These are phyloP conservation scores for Cheilosia variabilis DNA, from an alignment of 2,888 invertebrate species.

Conservation along the genomic window DNA sequence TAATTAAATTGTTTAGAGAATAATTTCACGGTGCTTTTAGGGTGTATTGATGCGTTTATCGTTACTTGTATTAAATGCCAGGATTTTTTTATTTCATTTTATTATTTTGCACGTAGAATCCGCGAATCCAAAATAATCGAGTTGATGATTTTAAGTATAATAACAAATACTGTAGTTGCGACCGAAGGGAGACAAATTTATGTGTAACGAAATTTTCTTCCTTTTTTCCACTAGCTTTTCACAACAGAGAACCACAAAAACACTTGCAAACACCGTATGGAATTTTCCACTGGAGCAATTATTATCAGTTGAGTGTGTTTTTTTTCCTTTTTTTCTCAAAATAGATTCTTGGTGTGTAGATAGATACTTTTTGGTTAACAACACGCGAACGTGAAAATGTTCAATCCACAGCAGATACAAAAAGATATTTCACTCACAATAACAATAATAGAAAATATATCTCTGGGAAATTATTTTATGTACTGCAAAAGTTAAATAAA, in stretches of 20 bases:
- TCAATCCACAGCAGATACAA: background rate
- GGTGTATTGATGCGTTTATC: background rate
- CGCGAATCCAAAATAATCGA: slow-evolving; percentile 38
- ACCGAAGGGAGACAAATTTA: slow-evolving; percentile 29
- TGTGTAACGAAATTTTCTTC: background rate
- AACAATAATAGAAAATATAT: background rate
- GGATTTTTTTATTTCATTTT: background rate
- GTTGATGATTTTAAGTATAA: background rate
- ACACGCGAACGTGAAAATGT: slow-evolving; percentile 14
- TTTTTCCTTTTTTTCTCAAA: slow-evolving; percentile 31
- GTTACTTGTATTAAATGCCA: slow-evolving; percentile 22
- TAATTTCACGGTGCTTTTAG: background rate
- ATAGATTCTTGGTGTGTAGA: slow-evolving; percentile 34
- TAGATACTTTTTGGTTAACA: slow-evolving; percentile 42
- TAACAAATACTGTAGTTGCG: slow-evolving; percentile 8
- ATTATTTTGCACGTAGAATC: background rate
- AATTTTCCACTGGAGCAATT: slow-evolving; percentile 66
- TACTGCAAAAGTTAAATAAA: slow-evolving; percentile 15
- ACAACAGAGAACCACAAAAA: slow-evolving; percentile 16
- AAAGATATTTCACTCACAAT: background rate
- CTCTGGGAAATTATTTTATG: slow-evolving; percentile 7
- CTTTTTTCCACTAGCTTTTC: background rate
- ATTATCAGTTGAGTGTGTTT: slow-evolving; percentile 51
- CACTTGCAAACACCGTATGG: slow-evolving; percentile 38
- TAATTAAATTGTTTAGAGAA: background rate